A percentile compares a stretch with the other conserved stretches of the same genome.
Evolutionary conservation across 1,140 invertebrate species (phyloP).

Genomic region (Acarapis woodi): DNA sequence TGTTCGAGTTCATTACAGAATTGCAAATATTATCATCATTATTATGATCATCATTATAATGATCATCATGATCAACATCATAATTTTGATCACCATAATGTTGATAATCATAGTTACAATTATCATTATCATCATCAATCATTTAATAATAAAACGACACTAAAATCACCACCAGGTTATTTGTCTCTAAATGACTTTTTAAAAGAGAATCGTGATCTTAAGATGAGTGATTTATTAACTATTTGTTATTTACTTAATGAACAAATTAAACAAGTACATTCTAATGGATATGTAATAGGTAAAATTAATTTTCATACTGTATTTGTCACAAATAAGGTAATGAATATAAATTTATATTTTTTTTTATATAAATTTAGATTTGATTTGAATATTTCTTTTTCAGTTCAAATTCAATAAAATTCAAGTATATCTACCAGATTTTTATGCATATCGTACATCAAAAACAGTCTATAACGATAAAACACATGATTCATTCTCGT

Average conservation of each 20-base stretch:
- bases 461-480: conserved; percentile 2
- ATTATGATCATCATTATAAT: not conserved
- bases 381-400: not conserved
- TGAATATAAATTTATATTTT: not conserved
- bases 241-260: conserved; percentile 12
- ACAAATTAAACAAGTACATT: conserved; percentile 12
- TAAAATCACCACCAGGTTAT: conserved; percentile 14
- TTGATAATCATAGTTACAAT: too few relatives aligned
- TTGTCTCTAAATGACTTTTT: conserved; percentile 13
- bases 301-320: conserved; percentile 14
- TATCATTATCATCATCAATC: conserved; percentile 1
- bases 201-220: conserved; percentile 8
- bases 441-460: conserved; percentile 13
- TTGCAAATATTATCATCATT: not conserved
- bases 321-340: conserved; percentile 10
- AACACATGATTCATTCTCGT: conserved; percentile 12
- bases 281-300: conserved; percentile 12
- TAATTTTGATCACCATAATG: not conserved
- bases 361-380: conserved; percentile 2
- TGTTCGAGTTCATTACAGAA: conserved; percentile 3
- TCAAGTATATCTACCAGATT: conserved; percentile 13
- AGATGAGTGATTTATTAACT: conserved; percentile 11
- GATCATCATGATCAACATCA: too few relatives aligned
- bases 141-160: conserved; percentile 5
- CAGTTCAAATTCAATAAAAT: conserved; percentile 9